Base-by-base conservation (phyloP, 2,797 vertebrate genomes). In the Chlorospingus flavigularis region DNA sequence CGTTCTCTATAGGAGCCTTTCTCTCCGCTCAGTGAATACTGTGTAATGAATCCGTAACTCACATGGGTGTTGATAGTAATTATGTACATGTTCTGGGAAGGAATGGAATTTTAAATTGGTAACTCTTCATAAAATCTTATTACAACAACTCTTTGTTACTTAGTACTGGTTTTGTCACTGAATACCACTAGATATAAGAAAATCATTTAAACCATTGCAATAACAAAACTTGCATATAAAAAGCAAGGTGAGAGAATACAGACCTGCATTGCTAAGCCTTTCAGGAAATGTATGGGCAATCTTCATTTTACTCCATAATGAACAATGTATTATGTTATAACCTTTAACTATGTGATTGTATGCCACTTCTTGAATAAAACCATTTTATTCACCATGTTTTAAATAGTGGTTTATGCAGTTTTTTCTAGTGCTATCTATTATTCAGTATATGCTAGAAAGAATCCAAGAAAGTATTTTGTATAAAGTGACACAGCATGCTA, bases 91-190 rank as follows among this genome's bases (percentile, higher is more conserved):
- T 57, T 58, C 62, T 57, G 54, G 53, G 62, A 94, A 54, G 40
- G 40, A 90, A 92, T 1, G 37, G 86, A 83, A 85, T 92, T 91
- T 93, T 78, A 89, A 87, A 95, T 76, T 66, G 47, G 48, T 47
- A 91, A 66, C 78, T 90, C 66, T 87, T 90, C 81, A 86, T 77
- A 80, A 90, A 83, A 92, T 68, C 87, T 83, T 88, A 88, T 90
- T 94, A 70, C n/a, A 67, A 25, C 35, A 54, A 18, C 30, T 89
- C 11, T 70, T 30, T 51, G 5, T 72, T 55, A 48, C 19, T 88
- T 40, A 57, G 9, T 50, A 39, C 13, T 53, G 19, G 2, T 75
- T 94, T 80, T 75, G 19, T 65, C 33, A 63, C 51, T 78, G 54
- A 86, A 91, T 67, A 65, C 4, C 10, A 67, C 13, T 24, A 82